Percentiles rank a stretch among this genome's conserved stretches.
Conservation (phyloP, 1,140 invertebrate genomes). For the Heliconius eleuchia region DNA sequence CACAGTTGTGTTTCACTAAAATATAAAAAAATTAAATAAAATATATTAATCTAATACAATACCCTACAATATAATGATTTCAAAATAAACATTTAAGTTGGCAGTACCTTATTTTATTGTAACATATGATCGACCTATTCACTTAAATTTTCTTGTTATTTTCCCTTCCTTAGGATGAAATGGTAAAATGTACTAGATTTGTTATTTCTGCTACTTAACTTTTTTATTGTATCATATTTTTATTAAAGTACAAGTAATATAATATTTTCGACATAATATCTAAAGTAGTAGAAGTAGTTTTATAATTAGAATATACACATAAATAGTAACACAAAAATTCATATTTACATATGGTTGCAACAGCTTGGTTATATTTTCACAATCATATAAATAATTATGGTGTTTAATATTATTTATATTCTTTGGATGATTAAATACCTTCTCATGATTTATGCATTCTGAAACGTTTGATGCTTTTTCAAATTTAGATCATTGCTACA, state of each 20-base stretch:
- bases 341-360: not conserved
- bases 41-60: not conserved
- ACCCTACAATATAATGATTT: not conserved
- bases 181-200: constrained; percentile 25
- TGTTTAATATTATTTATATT: not conserved
- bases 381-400: not conserved
- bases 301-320: not conserved
- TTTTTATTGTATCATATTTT: not conserved
- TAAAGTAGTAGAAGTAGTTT: too few relatives aligned
- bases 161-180: constrained; percentile 28
- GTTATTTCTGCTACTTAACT: not conserved
- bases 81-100: not conserved
- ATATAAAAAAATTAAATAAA: not conserved
- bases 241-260: not conserved
- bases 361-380: not conserved
- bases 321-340: not conserved
- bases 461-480: not conserved
- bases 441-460: not conserved
- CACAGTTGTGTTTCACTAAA: not conserved
- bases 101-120: not conserved
- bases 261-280: too few relatives aligned
- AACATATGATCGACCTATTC: not conserved
- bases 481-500: not conserved
- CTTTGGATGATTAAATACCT: not conserved
- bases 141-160: not conserved